Evolutionary conservation across 1,140 invertebrate species (phyloP).

Genomic region (Popillia japonica): DNA sequence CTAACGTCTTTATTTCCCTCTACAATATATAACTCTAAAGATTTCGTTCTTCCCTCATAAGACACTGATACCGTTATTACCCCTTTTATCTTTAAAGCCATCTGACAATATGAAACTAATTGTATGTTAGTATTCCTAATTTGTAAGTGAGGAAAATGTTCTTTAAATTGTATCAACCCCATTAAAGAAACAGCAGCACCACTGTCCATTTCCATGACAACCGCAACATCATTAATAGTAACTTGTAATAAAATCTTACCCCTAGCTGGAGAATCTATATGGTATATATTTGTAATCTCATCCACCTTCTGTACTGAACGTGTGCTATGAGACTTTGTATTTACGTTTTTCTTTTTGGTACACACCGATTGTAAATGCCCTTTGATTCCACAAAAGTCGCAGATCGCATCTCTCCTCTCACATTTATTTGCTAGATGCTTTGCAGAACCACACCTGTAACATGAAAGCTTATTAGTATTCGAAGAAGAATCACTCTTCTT

Average conservation of each 20-base stretch:
- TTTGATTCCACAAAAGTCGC: not conserved
- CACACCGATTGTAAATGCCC: not conserved
- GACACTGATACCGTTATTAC: not conserved
- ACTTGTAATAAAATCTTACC: not conserved
- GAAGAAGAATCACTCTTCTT: not conserved
- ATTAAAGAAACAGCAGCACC: not conserved
- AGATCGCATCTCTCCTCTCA: not conserved
- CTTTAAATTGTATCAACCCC: not conserved
- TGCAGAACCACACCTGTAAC: not conserved
- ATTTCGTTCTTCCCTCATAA: not conserved
- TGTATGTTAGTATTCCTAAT: constrained; percentile 1
- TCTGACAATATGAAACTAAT: constrained; percentile 22
- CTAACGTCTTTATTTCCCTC: not conserved
- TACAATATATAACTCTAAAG: constrained; percentile 14
- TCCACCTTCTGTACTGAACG: not conserved
- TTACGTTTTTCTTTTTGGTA: constrained; percentile 5
- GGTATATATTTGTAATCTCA: not conserved
- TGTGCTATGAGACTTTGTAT: not conserved
- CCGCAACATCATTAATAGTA: not conserved
- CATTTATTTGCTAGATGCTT: constrained; percentile 23
- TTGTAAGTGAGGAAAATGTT: not conserved
- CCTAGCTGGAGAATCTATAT: not conserved
- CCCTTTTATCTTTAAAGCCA: constrained; percentile 25
- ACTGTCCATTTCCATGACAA: not conserved
- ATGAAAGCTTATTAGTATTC: not conserved